Base-by-base conservation (phyloP, 2,113 vertebrate genomes). In the Macroglossus sobrinus region DNA sequence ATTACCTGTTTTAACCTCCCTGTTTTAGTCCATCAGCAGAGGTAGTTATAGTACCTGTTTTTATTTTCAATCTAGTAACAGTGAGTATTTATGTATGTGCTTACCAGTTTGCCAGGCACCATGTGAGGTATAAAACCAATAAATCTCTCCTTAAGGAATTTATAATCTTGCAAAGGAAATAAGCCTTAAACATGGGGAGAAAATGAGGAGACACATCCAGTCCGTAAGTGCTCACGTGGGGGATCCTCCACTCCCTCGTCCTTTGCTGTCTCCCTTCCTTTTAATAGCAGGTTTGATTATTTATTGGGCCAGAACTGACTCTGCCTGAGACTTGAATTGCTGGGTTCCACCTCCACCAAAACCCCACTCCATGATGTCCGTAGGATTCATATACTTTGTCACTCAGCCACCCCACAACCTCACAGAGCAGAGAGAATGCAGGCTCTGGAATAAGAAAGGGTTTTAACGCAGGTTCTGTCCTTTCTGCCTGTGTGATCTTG, bases 181-280 rank as follows among this genome's bases (percentile, higher is more conserved):
- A 40, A 59, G 35, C 24, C 66, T 55, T 21, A 15, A 6, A 3
- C 15, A 1, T 0, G 3, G 19, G 40, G 7, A 10, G 7, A 38
- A 15, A 15, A 1, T 0, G 2, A 11, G 57, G 55, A 40, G 45
- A 47, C 26, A 47, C 26, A 13, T 5, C 16, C n/a, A 3, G 50
- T 50, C 50, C 4, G 0, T n/a, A 4, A 3, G 26, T 0, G 19
- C 21, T 16, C 16, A 0, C 0, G 0, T 30, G 24, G 3, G 45
- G 50, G 18, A 2, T 3, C 14, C 5, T 40, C 15, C 0, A 0
- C 18, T 47, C 89, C 18, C 30, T 5, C 38, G 26, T 3, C 19
- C 33, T 18, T 55, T 10, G 12, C 30, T 9, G 21, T 68, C 28
- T 10, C 66, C 64, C 35, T 26, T 33, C 19, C 26, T 40, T 19